Conservation (phyloP, 2,113 vertebrate species). For the Gyps fulvus region DNA sequence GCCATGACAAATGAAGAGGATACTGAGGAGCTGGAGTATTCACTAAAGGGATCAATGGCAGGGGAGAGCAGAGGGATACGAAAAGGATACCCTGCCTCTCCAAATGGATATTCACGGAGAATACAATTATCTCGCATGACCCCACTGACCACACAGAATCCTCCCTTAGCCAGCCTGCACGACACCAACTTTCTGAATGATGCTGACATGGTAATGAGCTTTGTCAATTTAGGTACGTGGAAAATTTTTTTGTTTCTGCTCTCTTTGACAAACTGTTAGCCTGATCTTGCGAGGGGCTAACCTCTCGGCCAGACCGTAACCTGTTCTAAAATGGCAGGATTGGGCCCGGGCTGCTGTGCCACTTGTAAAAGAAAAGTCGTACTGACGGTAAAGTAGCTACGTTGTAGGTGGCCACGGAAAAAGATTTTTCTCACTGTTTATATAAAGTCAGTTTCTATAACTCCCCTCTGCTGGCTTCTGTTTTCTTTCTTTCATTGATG, state of each 20-base stretch:
- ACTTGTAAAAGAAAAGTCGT: slow-evolving; percentile 21
- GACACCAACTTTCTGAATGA: slow-evolving; percentile 97
- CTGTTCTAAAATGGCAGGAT: slow-evolving; percentile 6
- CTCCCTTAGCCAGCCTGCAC: slow-evolving; percentile 86
- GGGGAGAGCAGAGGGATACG: slow-evolving; percentile 80
- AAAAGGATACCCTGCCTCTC: slow-evolving; percentile 81
- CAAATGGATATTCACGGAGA: slow-evolving; percentile 85
- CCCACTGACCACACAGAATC: slow-evolving; percentile 80
- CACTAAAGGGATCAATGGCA: slow-evolving; percentile 76
- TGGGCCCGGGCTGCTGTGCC: background rate
- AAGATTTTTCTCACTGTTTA: slow-evolving; percentile 67
- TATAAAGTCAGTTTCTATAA: slow-evolving; percentile 75
- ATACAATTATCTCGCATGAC: slow-evolving; percentile 80
- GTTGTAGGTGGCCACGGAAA: slow-evolving; percentile 71
- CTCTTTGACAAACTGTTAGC: background rate
- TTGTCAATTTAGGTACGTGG: slow-evolving; percentile 96
- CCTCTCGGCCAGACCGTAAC: background rate
- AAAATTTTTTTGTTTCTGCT: slow-evolving; percentile 47
- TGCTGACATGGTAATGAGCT: slow-evolving; percentile 99
- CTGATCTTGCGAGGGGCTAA: background rate
- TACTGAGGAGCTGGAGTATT: slow-evolving; percentile 76
- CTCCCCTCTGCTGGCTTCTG: slow-evolving; percentile 69
- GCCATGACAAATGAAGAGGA: slow-evolving; percentile 95
- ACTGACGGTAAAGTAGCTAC: slow-evolving; percentile 61
- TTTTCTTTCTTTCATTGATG: slow-evolving; percentile 72